phyloP scores from a whole-genome alignment of 1,140 invertebrate species.

The Drosophila arawakana region DNA sequence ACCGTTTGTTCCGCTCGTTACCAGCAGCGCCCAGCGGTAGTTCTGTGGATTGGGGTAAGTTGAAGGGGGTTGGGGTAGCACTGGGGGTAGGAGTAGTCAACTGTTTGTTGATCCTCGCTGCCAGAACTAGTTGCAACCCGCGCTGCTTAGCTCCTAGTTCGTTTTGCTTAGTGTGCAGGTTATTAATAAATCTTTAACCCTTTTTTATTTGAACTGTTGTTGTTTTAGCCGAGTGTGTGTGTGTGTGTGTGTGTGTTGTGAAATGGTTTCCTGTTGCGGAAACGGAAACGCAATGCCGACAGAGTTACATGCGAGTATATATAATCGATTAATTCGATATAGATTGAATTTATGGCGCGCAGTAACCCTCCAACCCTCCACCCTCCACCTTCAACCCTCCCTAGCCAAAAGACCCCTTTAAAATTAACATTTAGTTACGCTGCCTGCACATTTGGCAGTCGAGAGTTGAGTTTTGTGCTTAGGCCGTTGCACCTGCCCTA shows the following conservation, averaged over 20 bases:
- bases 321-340: conserved; percentile 84
- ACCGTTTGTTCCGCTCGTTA: conserved; percentile 77
- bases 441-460: conserved; percentile 29
- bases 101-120: conserved; percentile 33
- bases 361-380: not conserved
- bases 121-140: not conserved
- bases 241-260: conserved; percentile 48
- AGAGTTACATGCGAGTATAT: conserved; percentile 59
- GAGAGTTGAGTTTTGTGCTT: conserved; percentile 12
- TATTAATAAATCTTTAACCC: conserved; percentile 84
- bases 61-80: conserved; percentile 18
- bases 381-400: not conserved
- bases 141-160: conserved; percentile 25
- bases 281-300: conserved; percentile 84
- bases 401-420: not conserved
- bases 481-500: conserved; percentile 57
- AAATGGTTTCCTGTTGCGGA: conserved; percentile 77
- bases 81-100: conserved; percentile 7
- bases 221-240: conserved; percentile 26
- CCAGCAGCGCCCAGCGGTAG: conserved; percentile 71
- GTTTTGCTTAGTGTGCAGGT: conserved; percentile 41
- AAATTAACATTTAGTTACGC: conserved; percentile 53
- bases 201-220: conserved; percentile 52
- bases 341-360: conserved; percentile 81
- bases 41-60: not conserved